Conservation (phyloP, 1,140 invertebrate genomes). For the Drosophila auraria region DNA sequence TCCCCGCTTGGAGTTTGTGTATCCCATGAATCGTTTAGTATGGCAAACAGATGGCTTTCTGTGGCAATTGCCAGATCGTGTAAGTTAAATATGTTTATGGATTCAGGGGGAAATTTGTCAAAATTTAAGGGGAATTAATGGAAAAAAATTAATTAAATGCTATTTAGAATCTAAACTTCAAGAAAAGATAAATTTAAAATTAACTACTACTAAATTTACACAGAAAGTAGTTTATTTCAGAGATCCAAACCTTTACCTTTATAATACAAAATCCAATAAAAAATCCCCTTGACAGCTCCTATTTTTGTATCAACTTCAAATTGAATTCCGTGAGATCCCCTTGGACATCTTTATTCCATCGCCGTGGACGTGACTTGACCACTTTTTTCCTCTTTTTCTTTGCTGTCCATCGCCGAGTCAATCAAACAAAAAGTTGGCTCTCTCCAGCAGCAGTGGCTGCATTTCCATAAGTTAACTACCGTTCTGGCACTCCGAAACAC, state of each 20-base stretch:
- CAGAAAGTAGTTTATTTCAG: background rate
- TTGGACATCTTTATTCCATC: conserved; percentile 25
- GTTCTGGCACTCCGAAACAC: conserved; percentile 63
- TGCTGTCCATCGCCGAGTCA: conserved; percentile 34
- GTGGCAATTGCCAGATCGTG: conserved; percentile 42
- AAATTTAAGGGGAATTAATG: background rate
- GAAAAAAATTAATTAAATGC: background rate
- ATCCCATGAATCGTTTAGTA: conserved; percentile 21
- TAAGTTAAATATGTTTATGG: conserved; percentile 28
- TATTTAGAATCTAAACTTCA: no score
- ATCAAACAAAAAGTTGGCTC: conserved; percentile 49
- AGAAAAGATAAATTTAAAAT: background rate
- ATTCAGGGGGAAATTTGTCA: conserved; percentile 6
- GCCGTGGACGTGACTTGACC: conserved; percentile 44
- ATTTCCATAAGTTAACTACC: conserved; percentile 61
- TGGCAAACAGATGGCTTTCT: conserved; percentile 21
- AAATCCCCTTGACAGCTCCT: background rate
- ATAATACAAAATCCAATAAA: conserved; percentile 10
- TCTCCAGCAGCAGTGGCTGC: conserved; percentile 29
- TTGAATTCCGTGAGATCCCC: conserved; percentile 36
- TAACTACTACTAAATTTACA: no score
- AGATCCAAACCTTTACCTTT: background rate
- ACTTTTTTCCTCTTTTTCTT: conserved; percentile 4
- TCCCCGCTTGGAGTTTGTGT: background rate
- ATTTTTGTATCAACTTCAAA: conserved; percentile 27